These are phyloP conservation scores for Drosophila persimilis DNA, from an alignment of 1,140 invertebrate genomes.

Conservation along the genomic window DNA sequence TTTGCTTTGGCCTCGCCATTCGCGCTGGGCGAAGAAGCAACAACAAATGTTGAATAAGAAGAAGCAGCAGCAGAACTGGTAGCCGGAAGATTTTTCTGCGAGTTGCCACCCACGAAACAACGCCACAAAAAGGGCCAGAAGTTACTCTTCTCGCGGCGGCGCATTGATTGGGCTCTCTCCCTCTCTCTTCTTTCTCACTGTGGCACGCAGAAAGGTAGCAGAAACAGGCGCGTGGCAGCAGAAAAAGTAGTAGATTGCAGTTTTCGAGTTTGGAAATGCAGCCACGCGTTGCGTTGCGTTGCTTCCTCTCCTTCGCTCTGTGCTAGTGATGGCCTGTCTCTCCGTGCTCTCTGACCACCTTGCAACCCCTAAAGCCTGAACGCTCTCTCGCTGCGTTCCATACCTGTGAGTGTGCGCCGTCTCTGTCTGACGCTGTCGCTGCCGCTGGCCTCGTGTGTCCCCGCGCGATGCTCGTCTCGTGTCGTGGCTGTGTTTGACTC, in stretches of 20 bases:
- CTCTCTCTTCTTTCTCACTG: not conserved
- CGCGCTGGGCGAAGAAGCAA: slow-evolving; percentile 22
- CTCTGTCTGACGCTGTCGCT: too few relatives aligned
- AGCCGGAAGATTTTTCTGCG: slow-evolving; percentile 49
- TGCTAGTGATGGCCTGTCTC: not conserved
- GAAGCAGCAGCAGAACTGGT: slow-evolving; percentile 2
- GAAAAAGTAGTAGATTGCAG: slow-evolving; percentile 40
- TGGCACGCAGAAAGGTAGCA: slow-evolving; percentile 1
- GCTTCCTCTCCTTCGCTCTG: slow-evolving; percentile 4
- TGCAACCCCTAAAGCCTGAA: slow-evolving; percentile 30
- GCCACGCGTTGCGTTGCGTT: slow-evolving; percentile 15
- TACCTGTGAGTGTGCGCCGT: too few relatives aligned
- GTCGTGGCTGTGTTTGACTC: slow-evolving; percentile 23
- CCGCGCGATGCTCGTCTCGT: slow-evolving; percentile 12
- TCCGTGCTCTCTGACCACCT: slow-evolving; percentile 1
- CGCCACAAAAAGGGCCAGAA: slow-evolving; percentile 49
- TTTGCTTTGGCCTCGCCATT: too few relatives aligned
- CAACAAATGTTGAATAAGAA: slow-evolving; percentile 59
- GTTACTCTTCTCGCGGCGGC: slow-evolving; percentile 28
- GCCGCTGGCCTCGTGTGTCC: slow-evolving; percentile 5
- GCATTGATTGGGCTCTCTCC: slow-evolving; percentile 8
- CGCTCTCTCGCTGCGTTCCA: slow-evolving; percentile 11
- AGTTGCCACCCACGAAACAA: slow-evolving; percentile 52
- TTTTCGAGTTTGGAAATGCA: slow-evolving; percentile 22
- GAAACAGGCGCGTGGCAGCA: slow-evolving; percentile 46